Percentiles rank a stretch among this genome's conserved stretches.
Evolutionary conservation across 2,888 invertebrate genomes (phyloP).

Genomic region (Amiota mariae): DNA sequence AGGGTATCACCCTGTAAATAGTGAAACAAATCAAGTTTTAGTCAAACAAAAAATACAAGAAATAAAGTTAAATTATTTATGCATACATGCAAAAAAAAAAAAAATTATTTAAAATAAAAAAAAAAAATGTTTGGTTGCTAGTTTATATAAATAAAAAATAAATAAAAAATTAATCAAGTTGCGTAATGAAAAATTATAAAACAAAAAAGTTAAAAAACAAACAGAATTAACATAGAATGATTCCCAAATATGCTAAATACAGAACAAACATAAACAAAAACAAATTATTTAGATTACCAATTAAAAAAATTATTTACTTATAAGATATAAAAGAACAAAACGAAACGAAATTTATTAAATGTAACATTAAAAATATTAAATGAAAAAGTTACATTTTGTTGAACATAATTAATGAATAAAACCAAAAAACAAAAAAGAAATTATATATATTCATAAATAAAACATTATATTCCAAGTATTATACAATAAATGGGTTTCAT

Average conservation of each 20-base stretch:
- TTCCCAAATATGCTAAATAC: slow-evolving; percentile 36
- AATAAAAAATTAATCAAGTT: background rate
- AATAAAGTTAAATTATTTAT: slow-evolving; percentile 37
- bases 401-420: slow-evolving; percentile 26
- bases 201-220: slow-evolving; percentile 26
- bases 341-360: slow-evolving; percentile 31
- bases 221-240: slow-evolving; percentile 42
- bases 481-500: background rate
- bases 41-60: no score
- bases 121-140: background rate
- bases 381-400: slow-evolving; percentile 37
- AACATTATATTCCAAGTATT: slow-evolving; percentile 38
- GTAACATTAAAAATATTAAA: slow-evolving; percentile 23
- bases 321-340: slow-evolving; percentile 27
- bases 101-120: slow-evolving; percentile 33
- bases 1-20: background rate
- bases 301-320: background rate
- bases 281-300: background rate
- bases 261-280: background rate
- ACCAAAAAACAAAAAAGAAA: background rate
- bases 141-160: slow-evolving; percentile 11
- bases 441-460: slow-evolving; percentile 23
- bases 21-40: no score
- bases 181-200: background rate
- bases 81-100: slow-evolving; percentile 36